Evolutionary conservation across 1,140 invertebrate genomes (phyloP).

Genomic region (Protaetia brevitarsis): DNA sequence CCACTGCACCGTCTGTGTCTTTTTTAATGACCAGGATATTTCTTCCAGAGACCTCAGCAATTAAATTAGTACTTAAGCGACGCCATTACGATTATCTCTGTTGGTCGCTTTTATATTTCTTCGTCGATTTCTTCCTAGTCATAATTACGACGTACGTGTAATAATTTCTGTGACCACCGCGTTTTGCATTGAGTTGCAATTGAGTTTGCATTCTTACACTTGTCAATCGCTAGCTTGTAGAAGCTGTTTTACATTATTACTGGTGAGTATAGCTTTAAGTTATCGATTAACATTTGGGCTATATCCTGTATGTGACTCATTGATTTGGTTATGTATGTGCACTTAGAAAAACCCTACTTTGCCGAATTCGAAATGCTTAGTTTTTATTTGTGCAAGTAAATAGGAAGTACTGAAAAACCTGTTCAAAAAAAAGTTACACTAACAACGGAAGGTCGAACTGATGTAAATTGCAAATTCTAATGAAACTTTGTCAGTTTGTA

Average conservation of each 20-base stretch:
- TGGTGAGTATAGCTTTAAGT: background rate
- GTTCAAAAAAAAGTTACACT: too few relatives aligned
- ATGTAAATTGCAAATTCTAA: too few relatives aligned
- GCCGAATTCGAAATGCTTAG: too few relatives aligned
- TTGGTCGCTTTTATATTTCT: background rate
- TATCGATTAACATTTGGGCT: background rate
- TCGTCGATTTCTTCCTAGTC: slow-evolving; percentile 7
- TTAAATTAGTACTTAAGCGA: slow-evolving; percentile 17
- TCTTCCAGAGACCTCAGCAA: background rate
- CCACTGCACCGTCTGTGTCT: background rate
- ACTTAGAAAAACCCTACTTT: too few relatives aligned
- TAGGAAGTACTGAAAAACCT: too few relatives aligned
- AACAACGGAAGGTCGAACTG: too few relatives aligned
- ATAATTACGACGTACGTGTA: background rate
- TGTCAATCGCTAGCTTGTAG: background rate
- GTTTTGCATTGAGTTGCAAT: background rate
- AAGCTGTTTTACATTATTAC: background rate
- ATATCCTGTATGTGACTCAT: too few relatives aligned
- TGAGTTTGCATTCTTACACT: background rate
- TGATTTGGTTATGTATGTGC: too few relatives aligned
- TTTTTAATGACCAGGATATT: slow-evolving; percentile 17
- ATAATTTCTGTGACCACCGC: slow-evolving; percentile 1
- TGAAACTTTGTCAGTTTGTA: too few relatives aligned
- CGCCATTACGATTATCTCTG: slow-evolving; percentile 13
- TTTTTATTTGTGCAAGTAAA: too few relatives aligned